phyloP scores from a whole-genome alignment of 2,888 invertebrate species.

The Melieria crassipennis region DNA sequence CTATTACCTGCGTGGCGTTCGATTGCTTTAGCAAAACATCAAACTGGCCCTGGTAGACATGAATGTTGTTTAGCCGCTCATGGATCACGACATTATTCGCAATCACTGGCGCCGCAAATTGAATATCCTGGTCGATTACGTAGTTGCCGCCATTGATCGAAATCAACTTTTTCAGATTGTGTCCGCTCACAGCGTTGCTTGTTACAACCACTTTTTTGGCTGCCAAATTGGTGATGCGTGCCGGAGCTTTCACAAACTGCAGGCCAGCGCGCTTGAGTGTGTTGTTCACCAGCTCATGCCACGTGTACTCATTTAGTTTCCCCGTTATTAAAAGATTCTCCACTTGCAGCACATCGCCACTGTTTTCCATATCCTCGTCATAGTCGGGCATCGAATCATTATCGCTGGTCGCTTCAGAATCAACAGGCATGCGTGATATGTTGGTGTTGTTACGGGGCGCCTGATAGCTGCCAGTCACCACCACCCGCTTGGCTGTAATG shows the following conservation, averaged over 20 bases:
- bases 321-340: slow-evolving; percentile 65
- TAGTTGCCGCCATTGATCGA: slow-evolving; percentile 60
- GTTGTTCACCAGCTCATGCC: slow-evolving; percentile 65
- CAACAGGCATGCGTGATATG: slow-evolving; percentile 9
- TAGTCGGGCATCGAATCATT: background rate
- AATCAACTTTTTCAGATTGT: slow-evolving; percentile 59
- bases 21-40: slow-evolving; percentile 66
- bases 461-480: slow-evolving; percentile 44
- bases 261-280: slow-evolving; percentile 67
- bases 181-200: slow-evolving; percentile 51
- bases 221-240: slow-evolving; percentile 52
- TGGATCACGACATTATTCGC: slow-evolving; percentile 64
- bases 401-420: slow-evolving; percentile 21
- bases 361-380: slow-evolving; percentile 36
- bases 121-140: slow-evolving; percentile 65
- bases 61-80: slow-evolving; percentile 67
- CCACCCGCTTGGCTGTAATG: slow-evolving; percentile 51
- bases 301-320: slow-evolving; percentile 67
- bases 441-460: background rate
- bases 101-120: slow-evolving; percentile 63
- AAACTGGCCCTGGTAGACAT: slow-evolving; percentile 64
- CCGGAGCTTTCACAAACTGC: slow-evolving; percentile 65
- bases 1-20: slow-evolving; percentile 64
- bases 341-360: slow-evolving; percentile 55
- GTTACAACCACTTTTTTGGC: slow-evolving; percentile 55